A percentile compares a stretch with the other conserved stretches of the same genome.
Conservation (phyloP, 2,797 vertebrate species). For the Gymnothorax reevesii region DNA sequence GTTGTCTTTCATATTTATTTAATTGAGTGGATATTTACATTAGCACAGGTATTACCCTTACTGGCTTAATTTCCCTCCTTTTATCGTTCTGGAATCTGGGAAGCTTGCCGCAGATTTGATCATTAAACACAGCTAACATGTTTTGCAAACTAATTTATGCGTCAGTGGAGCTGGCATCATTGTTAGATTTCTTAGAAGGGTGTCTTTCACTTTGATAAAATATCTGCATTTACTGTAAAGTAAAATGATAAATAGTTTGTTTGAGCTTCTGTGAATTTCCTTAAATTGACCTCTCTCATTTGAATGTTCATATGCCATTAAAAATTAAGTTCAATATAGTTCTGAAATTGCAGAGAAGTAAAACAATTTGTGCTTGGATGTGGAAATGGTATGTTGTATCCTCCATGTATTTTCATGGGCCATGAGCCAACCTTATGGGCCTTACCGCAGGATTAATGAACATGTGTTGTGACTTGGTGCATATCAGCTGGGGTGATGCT, state of each 20-base stretch:
- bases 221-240: not conserved
- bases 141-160: no score
- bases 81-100: no score
- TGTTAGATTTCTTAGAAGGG: no score
- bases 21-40: no score
- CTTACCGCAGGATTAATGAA: not conserved
- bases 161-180: no score
- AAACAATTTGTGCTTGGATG: not conserved
- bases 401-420: not conserved
- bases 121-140: no score
- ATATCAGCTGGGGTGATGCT: not conserved
- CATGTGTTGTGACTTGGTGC: not conserved
- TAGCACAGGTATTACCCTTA: no score
- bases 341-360: not conserved
- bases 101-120: no score
- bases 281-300: not conserved
- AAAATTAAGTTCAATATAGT: not conserved
- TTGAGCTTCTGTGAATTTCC: not conserved
- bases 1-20: no score
- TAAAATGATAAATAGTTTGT: not conserved
- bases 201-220: no score
- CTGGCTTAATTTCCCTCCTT: no score
- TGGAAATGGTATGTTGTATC: not conserved
- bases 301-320: no score
- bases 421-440: not conserved